These are phyloP conservation scores for Nebria ingens DNA, from an alignment of 1,140 invertebrate species.

Conservation along the genomic window DNA sequence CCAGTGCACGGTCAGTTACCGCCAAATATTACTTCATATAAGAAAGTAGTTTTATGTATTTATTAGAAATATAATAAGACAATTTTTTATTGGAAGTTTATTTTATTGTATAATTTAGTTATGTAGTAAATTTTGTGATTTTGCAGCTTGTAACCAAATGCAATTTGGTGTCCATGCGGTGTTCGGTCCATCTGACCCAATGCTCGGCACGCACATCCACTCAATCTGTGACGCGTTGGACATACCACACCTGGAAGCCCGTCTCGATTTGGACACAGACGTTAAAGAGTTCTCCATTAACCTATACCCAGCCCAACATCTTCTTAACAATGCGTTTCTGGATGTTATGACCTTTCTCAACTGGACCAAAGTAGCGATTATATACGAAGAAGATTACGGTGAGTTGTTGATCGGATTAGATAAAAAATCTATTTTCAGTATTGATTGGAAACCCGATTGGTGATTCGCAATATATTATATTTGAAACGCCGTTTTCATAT, in stretches of 20 bases:
- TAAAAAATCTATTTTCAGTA: too few relatives aligned
- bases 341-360: slow-evolving; percentile 84
- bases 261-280: slow-evolving; percentile 56
- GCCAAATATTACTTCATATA: too few relatives aligned
- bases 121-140: slow-evolving; percentile 13
- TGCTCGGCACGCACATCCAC: slow-evolving; percentile 74
- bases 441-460: too few relatives aligned
- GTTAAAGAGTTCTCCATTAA: slow-evolving; percentile 79
- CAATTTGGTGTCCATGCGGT: slow-evolving; percentile 76
- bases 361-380: slow-evolving; percentile 86
- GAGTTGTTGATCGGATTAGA: too few relatives aligned
- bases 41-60: too few relatives aligned
- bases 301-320: slow-evolving; percentile 73
- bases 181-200: slow-evolving; percentile 77
- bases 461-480: too few relatives aligned
- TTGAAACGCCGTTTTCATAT: too few relatives aligned
- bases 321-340: slow-evolving; percentile 72
- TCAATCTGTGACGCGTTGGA: slow-evolving; percentile 84
- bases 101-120: not conserved
- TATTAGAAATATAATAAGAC: not conserved
- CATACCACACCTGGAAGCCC: slow-evolving; percentile 77
- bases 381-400: slow-evolving; percentile 86
- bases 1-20: too few relatives aligned
- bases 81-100: not conserved
- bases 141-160: slow-evolving; percentile 76